Conservation (phyloP, 2,797 vertebrate genomes). For the Uromys caudimaculatus region DNA sequence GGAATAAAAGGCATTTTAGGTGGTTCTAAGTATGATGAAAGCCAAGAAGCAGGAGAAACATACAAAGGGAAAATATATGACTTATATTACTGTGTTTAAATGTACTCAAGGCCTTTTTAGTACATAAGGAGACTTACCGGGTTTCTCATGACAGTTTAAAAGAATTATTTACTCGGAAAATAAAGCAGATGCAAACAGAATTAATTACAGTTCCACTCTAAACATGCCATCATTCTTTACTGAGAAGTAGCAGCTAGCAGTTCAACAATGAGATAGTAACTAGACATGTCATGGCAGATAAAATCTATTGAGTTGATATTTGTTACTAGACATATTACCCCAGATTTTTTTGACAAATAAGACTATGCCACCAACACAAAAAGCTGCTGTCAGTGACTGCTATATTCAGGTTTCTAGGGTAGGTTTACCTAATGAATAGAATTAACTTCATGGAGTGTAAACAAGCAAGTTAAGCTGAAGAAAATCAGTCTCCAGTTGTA, state of each 20-base stretch:
- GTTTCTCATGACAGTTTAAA: background rate
- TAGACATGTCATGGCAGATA: background rate
- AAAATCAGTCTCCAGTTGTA: background rate
- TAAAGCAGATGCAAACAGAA: background rate
- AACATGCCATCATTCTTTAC: background rate
- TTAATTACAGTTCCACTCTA: background rate
- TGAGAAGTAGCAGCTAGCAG: background rate
- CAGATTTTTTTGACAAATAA: background rate
- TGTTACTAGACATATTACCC: background rate
- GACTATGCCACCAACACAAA: background rate
- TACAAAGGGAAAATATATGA: background rate
- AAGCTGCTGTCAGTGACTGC: background rate
- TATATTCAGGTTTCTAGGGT: background rate
- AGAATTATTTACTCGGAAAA: slow-evolving; percentile 37
- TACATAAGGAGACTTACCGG: background rate
- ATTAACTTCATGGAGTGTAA: background rate
- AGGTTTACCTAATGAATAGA: background rate
- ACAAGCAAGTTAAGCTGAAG: background rate
- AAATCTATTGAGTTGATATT: slow-evolving; percentile 18
- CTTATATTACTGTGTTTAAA: background rate
- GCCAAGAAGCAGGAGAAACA: background rate
- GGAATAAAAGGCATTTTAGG: background rate
- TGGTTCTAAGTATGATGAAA: background rate
- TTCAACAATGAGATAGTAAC: slow-evolving; percentile 31
- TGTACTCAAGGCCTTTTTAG: background rate